These are phyloP conservation scores for Picathartes gymnocephalus DNA, from an alignment of 2,113 vertebrate genomes.

Conservation along the genomic window DNA sequence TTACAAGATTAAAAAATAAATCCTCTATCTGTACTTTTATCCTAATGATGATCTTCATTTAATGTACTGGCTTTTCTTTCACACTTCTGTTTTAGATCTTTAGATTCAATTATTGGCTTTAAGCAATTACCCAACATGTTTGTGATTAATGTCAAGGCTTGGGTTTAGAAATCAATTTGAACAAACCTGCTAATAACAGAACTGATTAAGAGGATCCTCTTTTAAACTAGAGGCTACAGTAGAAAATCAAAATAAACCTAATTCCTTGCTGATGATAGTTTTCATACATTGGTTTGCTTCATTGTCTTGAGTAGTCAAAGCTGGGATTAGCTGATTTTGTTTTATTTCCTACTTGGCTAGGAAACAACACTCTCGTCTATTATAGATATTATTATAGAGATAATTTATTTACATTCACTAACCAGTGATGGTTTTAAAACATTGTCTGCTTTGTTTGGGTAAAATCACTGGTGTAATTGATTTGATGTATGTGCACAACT, in stretches of 20 bases:
- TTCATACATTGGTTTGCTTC: neutral
- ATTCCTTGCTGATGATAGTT: neutral
- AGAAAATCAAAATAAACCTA: slow-evolving; percentile 11
- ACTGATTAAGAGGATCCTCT: slow-evolving; percentile 26
- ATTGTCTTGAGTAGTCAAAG: neutral
- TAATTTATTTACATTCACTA: neutral
- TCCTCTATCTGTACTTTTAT: neutral
- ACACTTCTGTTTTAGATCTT: slow-evolving; percentile 10
- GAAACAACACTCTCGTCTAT: neutral
- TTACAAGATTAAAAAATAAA: slow-evolving; percentile 63
- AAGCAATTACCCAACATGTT: slow-evolving; percentile 18
- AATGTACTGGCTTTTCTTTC: slow-evolving; percentile 26
- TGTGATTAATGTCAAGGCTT: slow-evolving; percentile 30
- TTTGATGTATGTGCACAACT: neutral
- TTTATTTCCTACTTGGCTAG: neutral
- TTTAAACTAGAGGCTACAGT: neutral
- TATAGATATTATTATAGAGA: slow-evolving; percentile 17
- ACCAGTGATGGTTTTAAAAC: neutral
- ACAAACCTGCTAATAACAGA: slow-evolving; percentile 27
- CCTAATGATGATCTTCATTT: slow-evolving; percentile 24
- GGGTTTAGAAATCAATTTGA: slow-evolving; percentile 40
- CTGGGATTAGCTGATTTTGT: neutral
- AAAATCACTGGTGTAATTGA: neutral
- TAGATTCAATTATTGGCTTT: slow-evolving; percentile 50
- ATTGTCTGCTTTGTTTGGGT: slow-evolving; percentile 15